These are phyloP conservation scores for Cynopterus sphinx DNA, from an alignment of 2,797 vertebrate genomes.

Conservation along the genomic window DNA sequence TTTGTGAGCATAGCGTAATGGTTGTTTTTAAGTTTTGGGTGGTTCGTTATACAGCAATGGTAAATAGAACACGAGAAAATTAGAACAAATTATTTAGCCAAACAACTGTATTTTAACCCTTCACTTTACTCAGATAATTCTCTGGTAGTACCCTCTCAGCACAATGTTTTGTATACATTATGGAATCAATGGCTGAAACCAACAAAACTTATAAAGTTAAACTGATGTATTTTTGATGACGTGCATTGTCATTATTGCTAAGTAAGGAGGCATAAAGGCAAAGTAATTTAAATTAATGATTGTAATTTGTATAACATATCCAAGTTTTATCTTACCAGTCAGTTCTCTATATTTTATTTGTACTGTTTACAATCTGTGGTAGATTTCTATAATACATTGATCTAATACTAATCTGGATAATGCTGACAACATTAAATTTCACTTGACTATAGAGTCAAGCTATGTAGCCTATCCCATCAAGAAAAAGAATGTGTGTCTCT, in stretches of 20 bases:
- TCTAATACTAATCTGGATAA: neutral
- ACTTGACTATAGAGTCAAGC: neutral
- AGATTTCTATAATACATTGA: neutral
- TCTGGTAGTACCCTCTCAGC: neutral
- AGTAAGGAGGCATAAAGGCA: neutral
- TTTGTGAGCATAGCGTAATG: neutral
- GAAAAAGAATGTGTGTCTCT: neutral
- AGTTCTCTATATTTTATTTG: neutral
- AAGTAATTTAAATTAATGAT: neutral
- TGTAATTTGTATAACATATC: conserved; percentile 5
- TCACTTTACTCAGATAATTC: neutral
- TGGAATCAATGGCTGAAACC: neutral
- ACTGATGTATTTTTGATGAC: neutral
- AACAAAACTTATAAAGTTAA: neutral
- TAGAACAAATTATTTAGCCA: neutral
- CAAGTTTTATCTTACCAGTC: neutral
- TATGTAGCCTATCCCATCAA: neutral
- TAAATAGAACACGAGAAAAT: neutral
- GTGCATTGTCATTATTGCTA: neutral
- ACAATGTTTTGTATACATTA: neutral
- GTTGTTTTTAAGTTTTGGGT: neutral
- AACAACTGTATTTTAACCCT: neutral
- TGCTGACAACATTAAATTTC: neutral
- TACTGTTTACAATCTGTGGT: neutral
- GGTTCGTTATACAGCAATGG: neutral